Evolutionary conservation across 2,888 invertebrate genomes (phyloP), one percentile per base, ranked within the genome.

Genomic region (Trichogramma dendrolimi): DNA sequence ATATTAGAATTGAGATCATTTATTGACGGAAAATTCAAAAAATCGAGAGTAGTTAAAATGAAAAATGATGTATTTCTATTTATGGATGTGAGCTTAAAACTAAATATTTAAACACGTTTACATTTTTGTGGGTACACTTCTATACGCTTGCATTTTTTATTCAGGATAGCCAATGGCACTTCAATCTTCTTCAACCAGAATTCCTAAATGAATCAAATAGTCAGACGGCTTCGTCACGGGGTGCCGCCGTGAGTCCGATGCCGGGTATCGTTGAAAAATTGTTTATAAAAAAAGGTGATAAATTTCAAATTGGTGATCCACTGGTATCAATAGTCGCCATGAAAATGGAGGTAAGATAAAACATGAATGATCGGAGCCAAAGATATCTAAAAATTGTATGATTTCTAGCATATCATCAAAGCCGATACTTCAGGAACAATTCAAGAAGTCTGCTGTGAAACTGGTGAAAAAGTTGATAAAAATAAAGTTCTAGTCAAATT

Each of bases 271-370:
- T 99, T 49, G 96, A 98, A 74, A 94, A 93, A 78, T 82, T 98
- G 55, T 82, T 93, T 27, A 94, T 98, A 3, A 84, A 85, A 64
- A 82, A 85, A 39, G 96, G 96, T 0, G 91, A 95, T 71, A 69
- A 76, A 72, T 95, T 99, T 4, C 86, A 87, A 67, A 86, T 87
- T 75, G 97, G 96, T 0, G 95, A 98, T 75, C 88, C 92, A 0
- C 81, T 99, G 4, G 88, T 97, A 64, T 91, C 97, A 51, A 89
- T 99, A 75, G 95, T 96, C 67, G 99, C 99, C 0, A 99, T 99
- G 99, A 99, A 99, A 83, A 99, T 99, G 99, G 99, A 99, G 83
- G 86, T 86, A 74, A 40, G 8, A 10, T 41, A 46, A 10, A 53
- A 51, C 42, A 8, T 11, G 58, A 42, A 8, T 6, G 11, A 8